Evolutionary conservation across 1,140 invertebrate genomes (phyloP).

Genomic region (Chionoecetes opilio): DNA sequence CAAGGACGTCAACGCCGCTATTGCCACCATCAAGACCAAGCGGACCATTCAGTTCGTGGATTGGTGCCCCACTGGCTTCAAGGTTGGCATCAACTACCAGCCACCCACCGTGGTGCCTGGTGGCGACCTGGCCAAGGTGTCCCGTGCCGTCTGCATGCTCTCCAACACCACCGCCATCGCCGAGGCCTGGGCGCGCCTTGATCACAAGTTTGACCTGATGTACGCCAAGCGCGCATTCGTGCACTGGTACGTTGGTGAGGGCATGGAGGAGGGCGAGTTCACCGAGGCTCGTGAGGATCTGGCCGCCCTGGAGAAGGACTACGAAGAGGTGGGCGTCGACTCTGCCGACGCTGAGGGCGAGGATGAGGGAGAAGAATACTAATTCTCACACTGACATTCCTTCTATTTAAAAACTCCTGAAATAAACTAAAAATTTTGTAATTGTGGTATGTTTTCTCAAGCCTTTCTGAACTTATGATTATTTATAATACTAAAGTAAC

Average conservation of each 20-base stretch:
- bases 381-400: too few relatives aligned
- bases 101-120: conserved; percentile 44
- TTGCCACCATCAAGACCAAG: conserved; percentile 50
- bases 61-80: conserved; percentile 51
- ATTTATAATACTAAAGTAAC: too few relatives aligned
- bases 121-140: conserved; percentile 51
- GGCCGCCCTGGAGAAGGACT: conserved; percentile 44
- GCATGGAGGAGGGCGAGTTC: conserved; percentile 53
- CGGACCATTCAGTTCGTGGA: conserved; percentile 51
- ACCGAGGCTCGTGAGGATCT: conserved; percentile 41
- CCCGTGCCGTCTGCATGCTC: conserved; percentile 47
- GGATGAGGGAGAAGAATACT: conserved; percentile 1
- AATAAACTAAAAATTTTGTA: too few relatives aligned
- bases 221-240: conserved; percentile 56
- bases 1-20: conserved; percentile 47
- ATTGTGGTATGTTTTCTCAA: too few relatives aligned
- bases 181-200: conserved; percentile 45
- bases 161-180: conserved; percentile 58
- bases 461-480: too few relatives aligned
- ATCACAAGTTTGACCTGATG: conserved; percentile 53
- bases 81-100: conserved; percentile 55
- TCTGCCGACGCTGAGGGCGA: conserved; percentile 40
- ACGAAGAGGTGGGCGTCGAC: conserved; percentile 46
- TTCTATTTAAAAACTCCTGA: too few relatives aligned
- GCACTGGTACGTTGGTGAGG: conserved; percentile 51